phyloP scores from a whole-genome alignment of 1,140 invertebrate species.

The Propsilocerus akamusi region DNA sequence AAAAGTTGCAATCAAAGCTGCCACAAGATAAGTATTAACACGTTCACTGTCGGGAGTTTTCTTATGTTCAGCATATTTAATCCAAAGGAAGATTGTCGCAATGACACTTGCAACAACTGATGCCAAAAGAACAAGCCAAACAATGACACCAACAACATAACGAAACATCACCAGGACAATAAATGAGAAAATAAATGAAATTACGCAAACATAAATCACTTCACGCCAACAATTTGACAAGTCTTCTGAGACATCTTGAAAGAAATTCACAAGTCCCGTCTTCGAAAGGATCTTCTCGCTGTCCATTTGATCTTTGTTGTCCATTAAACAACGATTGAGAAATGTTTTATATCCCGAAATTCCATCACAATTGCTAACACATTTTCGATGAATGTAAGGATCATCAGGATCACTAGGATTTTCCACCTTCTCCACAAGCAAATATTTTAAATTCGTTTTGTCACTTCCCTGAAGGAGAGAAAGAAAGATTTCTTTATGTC shows the following conservation, averaged over 20 bases:
- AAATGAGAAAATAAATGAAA: constrained; percentile 37
- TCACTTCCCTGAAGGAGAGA: constrained; percentile 7
- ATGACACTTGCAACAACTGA: constrained; percentile 34
- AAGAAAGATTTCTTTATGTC: too few species aligned
- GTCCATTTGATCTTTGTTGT: constrained; percentile 20
- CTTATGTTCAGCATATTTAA: constrained; percentile 13
- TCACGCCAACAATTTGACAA: constrained; percentile 38
- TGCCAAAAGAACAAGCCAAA: constrained; percentile 45
- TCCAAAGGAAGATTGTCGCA: constrained; percentile 48
- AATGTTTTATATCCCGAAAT: constrained; percentile 16
- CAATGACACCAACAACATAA: constrained; percentile 38
- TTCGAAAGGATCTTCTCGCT: constrained; percentile 26
- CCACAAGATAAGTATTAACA: constrained; percentile 26
- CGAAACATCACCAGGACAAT: constrained; percentile 38
- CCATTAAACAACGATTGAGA: constrained; percentile 34
- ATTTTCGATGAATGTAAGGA: constrained; percentile 22
- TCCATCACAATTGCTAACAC: constrained; percentile 26
- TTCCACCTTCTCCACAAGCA: constrained; percentile 15
- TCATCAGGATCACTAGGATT: background rate
- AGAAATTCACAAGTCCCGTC: constrained; percentile 31
- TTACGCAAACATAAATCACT: constrained; percentile 36
- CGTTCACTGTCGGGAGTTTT: constrained; percentile 15
- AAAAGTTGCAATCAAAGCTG: constrained; percentile 39
- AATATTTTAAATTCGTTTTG: constrained; percentile 16
- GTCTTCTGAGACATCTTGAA: constrained; percentile 40